Evolutionary conservation across 1,140 invertebrate species (phyloP).

Genomic region (Drosophila pseudoananassae): DNA sequence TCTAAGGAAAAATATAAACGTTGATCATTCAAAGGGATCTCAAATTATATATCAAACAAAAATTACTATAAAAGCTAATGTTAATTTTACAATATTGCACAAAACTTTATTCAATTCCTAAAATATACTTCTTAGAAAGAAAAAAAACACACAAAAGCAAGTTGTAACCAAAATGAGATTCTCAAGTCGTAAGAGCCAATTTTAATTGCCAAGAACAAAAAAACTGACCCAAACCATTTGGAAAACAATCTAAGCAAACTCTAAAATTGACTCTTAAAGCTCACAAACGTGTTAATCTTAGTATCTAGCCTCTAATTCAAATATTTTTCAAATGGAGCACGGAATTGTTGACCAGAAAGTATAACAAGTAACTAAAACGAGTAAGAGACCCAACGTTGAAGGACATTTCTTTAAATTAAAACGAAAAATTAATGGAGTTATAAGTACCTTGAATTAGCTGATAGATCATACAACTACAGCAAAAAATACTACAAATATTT

Average conservation of each 20-base stretch:
- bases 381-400: constrained; percentile 56
- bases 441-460: constrained; percentile 83
- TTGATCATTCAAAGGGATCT: constrained; percentile 17
- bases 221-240: constrained; percentile 64
- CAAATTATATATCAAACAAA: constrained; percentile 24
- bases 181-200: constrained; percentile 51
- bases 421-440: constrained; percentile 76
- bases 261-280: constrained; percentile 53
- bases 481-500: constrained; percentile 55
- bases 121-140: constrained; percentile 39
- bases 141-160: constrained; percentile 47
- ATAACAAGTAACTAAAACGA: constrained; percentile 44
- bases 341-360: constrained; percentile 62
- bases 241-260: constrained; percentile 11
- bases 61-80: constrained; percentile 15
- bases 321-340: constrained; percentile 56
- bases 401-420: constrained; percentile 42
- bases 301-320: constrained; percentile 28
- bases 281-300: constrained; percentile 11
- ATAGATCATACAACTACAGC: constrained; percentile 61
- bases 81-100: constrained; percentile 31
- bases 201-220: constrained; percentile 28
- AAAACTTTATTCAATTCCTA: constrained; percentile 41
- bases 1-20: constrained; percentile 27
- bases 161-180: constrained; percentile 72